A percentile compares a stretch with the other conserved stretches of the same genome.
Conservation (phyloP, 2,113 vertebrate species). For the Oenanthe oenanthe region DNA sequence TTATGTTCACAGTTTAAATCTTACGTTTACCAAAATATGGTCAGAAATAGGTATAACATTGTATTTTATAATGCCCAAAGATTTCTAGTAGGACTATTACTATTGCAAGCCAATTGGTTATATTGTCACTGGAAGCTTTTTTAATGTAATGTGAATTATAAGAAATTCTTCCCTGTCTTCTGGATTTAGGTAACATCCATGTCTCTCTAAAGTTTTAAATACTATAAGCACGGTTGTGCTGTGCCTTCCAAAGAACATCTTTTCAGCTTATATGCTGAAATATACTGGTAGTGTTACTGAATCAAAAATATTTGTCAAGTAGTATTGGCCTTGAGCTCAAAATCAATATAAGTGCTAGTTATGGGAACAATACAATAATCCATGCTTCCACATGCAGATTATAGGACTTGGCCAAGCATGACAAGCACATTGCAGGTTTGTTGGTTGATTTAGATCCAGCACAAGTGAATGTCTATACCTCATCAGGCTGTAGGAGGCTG, state of each 20-base stretch:
- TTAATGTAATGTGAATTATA: not conserved
- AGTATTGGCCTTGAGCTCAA: not conserved
- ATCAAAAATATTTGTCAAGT: not conserved
- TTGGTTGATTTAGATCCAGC: not conserved
- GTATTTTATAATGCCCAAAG: not conserved
- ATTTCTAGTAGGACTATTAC: not conserved
- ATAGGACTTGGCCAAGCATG: not conserved
- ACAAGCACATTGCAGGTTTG: not conserved
- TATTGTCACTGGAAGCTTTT: not conserved
- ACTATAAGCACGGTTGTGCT: not conserved
- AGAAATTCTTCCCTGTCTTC: not conserved
- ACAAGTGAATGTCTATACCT: not conserved
- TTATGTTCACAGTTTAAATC: not conserved
- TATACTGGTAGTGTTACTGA: not conserved
- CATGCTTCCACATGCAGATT: accelerated
- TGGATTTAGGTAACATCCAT: not conserved
- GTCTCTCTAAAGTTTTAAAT: not conserved
- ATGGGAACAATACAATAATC: not conserved
- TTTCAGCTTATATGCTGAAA: not conserved
- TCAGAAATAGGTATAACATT: not conserved
- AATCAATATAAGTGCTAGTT: not conserved
- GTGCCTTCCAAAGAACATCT: not conserved
- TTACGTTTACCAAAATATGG: not conserved
- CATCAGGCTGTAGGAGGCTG: not conserved
- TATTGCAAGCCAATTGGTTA: not conserved